Conservation (phyloP, 2,888 invertebrate species). For the Epinotia demarniana region DNA sequence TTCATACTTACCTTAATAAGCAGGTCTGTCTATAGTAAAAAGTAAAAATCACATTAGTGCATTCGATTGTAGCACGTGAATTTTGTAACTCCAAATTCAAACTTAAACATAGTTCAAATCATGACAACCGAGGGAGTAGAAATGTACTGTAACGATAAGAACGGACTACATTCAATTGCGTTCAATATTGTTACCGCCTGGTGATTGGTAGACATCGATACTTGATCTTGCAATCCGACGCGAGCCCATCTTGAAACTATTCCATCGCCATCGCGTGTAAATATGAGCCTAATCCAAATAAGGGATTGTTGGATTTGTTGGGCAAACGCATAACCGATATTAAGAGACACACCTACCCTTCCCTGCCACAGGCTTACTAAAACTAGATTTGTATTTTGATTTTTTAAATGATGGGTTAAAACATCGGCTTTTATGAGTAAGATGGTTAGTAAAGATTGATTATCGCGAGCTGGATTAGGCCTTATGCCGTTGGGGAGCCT, state of each 20-base stretch:
- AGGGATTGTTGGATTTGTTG: constrained; percentile 35
- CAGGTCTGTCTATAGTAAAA: neutral
- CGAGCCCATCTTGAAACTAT: constrained; percentile 32
- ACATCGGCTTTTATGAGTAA: too few species aligned
- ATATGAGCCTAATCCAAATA: constrained; percentile 30
- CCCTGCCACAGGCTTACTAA: neutral
- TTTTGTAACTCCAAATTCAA: neutral
- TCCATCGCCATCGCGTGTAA: constrained; percentile 20
- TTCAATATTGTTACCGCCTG: constrained; percentile 32
- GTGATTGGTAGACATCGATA: constrained; percentile 40
- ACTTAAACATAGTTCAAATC: neutral
- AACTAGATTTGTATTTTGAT: neutral
- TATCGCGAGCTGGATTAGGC: too few species aligned
- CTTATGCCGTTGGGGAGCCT: too few species aligned
- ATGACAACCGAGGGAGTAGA: neutral
- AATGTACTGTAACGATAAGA: constrained; percentile 9
- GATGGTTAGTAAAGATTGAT: too few species aligned
- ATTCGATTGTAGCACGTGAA: neutral
- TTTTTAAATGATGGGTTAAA: neutral
- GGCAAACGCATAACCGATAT: constrained; percentile 35
- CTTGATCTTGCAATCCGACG: constrained; percentile 39
- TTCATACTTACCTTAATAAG: too few species aligned
- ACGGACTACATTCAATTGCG: constrained; percentile 25
- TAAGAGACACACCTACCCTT: constrained; percentile 5
- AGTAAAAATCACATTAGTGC: neutral